These are phyloP conservation scores for Sebastiscus tertius DNA, from an alignment of 2,797 vertebrate genomes.

Conservation along the genomic window DNA sequence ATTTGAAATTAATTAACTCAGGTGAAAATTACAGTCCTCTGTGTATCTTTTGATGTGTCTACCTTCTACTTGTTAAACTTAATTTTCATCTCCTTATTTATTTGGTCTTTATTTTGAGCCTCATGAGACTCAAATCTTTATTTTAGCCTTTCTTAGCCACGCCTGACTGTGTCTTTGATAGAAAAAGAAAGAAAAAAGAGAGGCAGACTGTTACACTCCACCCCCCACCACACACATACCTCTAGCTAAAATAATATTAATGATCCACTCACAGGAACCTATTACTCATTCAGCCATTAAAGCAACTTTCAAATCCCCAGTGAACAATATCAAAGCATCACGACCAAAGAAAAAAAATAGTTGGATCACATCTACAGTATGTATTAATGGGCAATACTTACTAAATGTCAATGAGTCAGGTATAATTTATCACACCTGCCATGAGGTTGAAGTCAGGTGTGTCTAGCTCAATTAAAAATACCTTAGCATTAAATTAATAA, in stretches of 20 bases:
- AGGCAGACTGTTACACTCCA: constrained; percentile 18
- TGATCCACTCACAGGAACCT: constrained; percentile 47
- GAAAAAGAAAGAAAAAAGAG: background rate
- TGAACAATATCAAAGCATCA: constrained; percentile 19
- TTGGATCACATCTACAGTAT: constrained; percentile 7
- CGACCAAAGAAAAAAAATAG: constrained; percentile 8
- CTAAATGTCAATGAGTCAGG: constrained; percentile 7
- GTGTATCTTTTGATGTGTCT: background rate
- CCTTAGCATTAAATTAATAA: constrained; percentile 4
- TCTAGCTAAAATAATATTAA: constrained; percentile 59
- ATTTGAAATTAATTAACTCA: background rate
- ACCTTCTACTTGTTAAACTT: background rate
- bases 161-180: constrained; percentile 1
- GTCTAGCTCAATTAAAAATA: constrained; percentile 17
- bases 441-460: constrained; percentile 17
- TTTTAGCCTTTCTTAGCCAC: constrained; percentile 45
- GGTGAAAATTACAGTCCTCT: background rate
- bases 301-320: constrained; percentile 42
- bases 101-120: constrained; percentile 51
- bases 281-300: constrained; percentile 47
- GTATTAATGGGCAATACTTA: constrained; percentile 25
- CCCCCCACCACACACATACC: constrained; percentile 12
- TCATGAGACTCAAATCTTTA: constrained; percentile 36
- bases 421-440: constrained; percentile 29
- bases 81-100: constrained; percentile 3